Evolutionary conservation across 37 sponge, comb jelly and placozoan genomes (phyloP).

Genomic region (Halichondria panicea): DNA sequence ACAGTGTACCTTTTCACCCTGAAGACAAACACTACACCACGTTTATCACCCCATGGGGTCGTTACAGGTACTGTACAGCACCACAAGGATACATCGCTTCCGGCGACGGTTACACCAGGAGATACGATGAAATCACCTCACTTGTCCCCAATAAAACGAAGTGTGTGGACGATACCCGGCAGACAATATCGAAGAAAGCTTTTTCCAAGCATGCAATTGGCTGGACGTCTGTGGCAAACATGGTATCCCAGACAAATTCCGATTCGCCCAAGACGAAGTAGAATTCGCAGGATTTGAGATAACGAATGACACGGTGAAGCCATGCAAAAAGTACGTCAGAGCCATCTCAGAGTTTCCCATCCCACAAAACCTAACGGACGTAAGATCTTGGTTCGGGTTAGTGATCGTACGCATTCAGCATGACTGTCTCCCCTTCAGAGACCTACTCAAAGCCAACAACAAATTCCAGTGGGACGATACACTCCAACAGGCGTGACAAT

Average conservation of each 20-base stretch:
- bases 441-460: conserved; percentile 22
- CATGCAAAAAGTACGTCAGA: conserved; percentile 34
- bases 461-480: conserved; percentile 10
- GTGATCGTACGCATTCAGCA: conserved; percentile 33
- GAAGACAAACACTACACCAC: conserved; percentile 1
- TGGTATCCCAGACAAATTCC: conserved; percentile 21
- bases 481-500: neutral
- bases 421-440: conserved; percentile 37
- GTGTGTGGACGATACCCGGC: conserved; percentile 26
- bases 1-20: conserved; percentile 9
- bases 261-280: conserved; percentile 30
- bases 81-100: conserved; percentile 38
- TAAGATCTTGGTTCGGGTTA: conserved; percentile 35
- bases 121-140: conserved; percentile 35
- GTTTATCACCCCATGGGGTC: conserved; percentile 27
- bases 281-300: conserved; percentile 50
- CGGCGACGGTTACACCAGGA: conserved; percentile 46
- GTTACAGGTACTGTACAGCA: conserved; percentile 44
- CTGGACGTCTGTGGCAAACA: conserved; percentile 39
- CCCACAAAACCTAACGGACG: conserved; percentile 26
- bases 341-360: conserved; percentile 31
- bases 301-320: conserved; percentile 16
- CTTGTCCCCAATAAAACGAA: conserved; percentile 22
- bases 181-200: conserved; percentile 21
- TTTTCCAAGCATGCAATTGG: conserved; percentile 20